Percentiles rank a stretch among this genome's conserved stretches.
Conservation (phyloP, 2,888 invertebrate species). For the Agrotis segetum region DNA sequence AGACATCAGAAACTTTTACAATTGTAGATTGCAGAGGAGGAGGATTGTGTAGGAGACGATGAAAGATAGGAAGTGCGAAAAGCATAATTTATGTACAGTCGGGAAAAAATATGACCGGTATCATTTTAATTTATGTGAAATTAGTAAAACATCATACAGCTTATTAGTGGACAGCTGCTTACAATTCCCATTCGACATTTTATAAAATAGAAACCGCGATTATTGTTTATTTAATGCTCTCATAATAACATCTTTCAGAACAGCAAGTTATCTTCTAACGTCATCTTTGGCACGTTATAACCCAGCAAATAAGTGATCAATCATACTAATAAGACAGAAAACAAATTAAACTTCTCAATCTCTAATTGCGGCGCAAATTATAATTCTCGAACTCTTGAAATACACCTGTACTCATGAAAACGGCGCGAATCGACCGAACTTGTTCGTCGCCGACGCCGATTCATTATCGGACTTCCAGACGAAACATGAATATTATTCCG, state of each 20-base stretch:
- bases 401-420: slow-evolving; percentile 73
- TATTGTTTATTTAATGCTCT: slow-evolving; percentile 12
- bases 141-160: not conserved
- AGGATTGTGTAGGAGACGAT: not conserved
- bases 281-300: slow-evolving; percentile 21
- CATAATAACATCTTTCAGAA: slow-evolving; percentile 22
- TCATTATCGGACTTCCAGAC: slow-evolving; percentile 88
- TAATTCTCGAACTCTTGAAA: slow-evolving; percentile 70
- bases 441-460: slow-evolving; percentile 86
- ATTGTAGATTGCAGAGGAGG: too few relatives aligned
- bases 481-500: slow-evolving; percentile 81
- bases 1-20: not conserved
- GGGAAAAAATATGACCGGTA: not conserved
- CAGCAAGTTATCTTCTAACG: slow-evolving; percentile 35
- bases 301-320: slow-evolving; percentile 34
- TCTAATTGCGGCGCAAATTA: slow-evolving; percentile 60
- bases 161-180: not conserved
- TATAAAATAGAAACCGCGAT: not conserved
- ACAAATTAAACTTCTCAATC: slow-evolving; percentile 55
- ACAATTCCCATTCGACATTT: not conserved
- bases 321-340: slow-evolving; percentile 61
- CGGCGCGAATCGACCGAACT: slow-evolving; percentile 83
- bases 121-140: not conserved
- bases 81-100: too few relatives aligned
- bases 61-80: not conserved